These are phyloP conservation scores for Sinodicranocentrus sp. DNA, from an alignment of 2,888 invertebrate species.

Conservation along the genomic window DNA sequence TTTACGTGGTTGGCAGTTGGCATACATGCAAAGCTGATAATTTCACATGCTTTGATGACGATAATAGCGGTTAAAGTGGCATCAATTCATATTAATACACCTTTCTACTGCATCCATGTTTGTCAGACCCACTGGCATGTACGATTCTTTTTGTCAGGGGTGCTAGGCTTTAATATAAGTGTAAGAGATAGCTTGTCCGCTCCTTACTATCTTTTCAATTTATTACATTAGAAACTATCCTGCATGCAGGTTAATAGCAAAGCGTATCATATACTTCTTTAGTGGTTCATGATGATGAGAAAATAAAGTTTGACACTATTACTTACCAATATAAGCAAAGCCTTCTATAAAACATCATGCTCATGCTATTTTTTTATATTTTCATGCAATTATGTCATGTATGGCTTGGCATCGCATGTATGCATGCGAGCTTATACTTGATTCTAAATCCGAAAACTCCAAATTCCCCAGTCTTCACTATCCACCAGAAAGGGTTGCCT, in stretches of 20 bases:
- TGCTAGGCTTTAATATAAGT: not conserved
- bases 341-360: not conserved
- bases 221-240: not conserved
- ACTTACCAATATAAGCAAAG: not conserved
- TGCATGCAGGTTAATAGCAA: conserved; percentile 28
- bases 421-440: conserved; percentile 28
- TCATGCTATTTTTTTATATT: conserved; percentile 22
- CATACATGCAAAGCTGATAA: conserved; percentile 59
- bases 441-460: conserved; percentile 59
- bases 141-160: conserved; percentile 3
- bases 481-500: not conserved
- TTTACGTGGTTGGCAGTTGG: not conserved
- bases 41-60: conserved; percentile 50
- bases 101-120: conserved; percentile 35
- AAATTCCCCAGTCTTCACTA: conserved; percentile 26
- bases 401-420: conserved; percentile 51
- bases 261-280: conserved; percentile 10
- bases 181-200: not conserved
- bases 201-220: not conserved
- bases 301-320: conserved; percentile 41
- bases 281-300: conserved; percentile 21
- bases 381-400: conserved; percentile 61
- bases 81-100: conserved; percentile 55
- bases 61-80: conserved; percentile 59
- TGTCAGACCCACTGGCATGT: conserved; percentile 5